A percentile compares a stretch with the other conserved stretches of the same genome.
Conservation (phyloP, 53 echinoderm and acorn worm species). For the Echinometra lucunter region DNA sequence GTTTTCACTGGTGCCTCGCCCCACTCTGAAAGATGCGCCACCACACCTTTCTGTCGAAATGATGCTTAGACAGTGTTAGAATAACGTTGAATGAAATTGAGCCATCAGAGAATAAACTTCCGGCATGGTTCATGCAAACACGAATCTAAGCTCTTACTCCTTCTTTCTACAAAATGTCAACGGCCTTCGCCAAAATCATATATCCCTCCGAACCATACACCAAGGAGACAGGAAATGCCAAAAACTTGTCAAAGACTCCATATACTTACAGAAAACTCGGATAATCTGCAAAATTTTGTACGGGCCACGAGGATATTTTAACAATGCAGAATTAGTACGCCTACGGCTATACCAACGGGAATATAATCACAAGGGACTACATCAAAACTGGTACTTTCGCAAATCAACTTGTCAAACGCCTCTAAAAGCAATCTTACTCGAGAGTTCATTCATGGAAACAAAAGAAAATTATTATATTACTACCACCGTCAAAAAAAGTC, state of each 20-base stretch:
- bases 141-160: background rate
- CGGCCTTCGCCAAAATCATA: background rate
- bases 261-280: background rate
- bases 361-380: background rate
- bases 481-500: background rate
- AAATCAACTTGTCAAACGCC: background rate
- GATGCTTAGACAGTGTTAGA: too few species aligned
- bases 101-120: too few species aligned
- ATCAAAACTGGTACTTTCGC: background rate
- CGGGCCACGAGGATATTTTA: background rate
- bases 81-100: too few species aligned
- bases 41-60: too few species aligned
- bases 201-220: background rate
- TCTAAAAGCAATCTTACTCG: background rate
- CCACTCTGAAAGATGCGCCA: too few species aligned
- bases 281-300: background rate
- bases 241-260: background rate
- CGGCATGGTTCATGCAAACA: too few species aligned
- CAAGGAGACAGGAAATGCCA: background rate
- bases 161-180: background rate
- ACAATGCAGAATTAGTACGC: background rate
- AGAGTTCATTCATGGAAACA: background rate
- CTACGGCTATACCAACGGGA: background rate
- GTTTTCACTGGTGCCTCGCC: too few species aligned
- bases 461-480: background rate